A percentile compares a stretch with the other conserved stretches of the same genome.
Evolutionary conservation across 2,113 vertebrate species (phyloP).

Genomic region (Oplegnathus fasciatus): DNA sequence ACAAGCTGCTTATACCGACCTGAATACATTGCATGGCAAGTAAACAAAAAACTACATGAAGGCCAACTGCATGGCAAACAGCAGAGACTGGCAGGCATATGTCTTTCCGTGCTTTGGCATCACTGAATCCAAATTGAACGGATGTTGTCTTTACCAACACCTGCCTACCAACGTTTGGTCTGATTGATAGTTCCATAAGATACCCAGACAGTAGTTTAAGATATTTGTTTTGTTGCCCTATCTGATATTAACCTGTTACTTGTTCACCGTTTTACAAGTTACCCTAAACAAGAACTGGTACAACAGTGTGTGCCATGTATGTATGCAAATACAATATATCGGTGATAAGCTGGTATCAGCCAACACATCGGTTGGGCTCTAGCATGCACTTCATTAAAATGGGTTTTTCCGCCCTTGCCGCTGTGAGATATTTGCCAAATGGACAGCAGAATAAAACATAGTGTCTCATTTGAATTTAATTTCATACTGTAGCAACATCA

Average conservation of each 20-base stretch:
- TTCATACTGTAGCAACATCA: not conserved
- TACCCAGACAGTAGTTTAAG: not conserved
- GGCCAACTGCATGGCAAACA: constrained; percentile 5
- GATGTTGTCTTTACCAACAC: not conserved
- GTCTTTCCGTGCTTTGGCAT: not conserved
- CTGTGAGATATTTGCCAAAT: no score
- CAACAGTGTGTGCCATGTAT: not conserved
- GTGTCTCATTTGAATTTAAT: not conserved
- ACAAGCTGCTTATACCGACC: not conserved
- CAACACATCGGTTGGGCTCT: not conserved
- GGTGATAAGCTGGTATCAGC: not conserved
- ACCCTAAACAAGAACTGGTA: not conserved
- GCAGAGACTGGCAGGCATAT: no score
- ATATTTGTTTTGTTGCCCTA: not conserved
- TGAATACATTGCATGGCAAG: constrained; percentile 4
- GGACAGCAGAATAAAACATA: not conserved
- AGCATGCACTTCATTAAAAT: not conserved
- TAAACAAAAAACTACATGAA: not conserved
- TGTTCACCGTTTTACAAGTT: not conserved
- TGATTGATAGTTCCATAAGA: not conserved
- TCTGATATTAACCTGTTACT: not conserved
- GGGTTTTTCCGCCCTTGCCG: not conserved
- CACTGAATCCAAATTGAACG: not conserved
- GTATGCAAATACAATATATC: not conserved
- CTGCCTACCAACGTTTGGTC: not conserved